Evolutionary conservation across 1,140 invertebrate genomes (phyloP).

Genomic region (Prorops nasuta): DNA sequence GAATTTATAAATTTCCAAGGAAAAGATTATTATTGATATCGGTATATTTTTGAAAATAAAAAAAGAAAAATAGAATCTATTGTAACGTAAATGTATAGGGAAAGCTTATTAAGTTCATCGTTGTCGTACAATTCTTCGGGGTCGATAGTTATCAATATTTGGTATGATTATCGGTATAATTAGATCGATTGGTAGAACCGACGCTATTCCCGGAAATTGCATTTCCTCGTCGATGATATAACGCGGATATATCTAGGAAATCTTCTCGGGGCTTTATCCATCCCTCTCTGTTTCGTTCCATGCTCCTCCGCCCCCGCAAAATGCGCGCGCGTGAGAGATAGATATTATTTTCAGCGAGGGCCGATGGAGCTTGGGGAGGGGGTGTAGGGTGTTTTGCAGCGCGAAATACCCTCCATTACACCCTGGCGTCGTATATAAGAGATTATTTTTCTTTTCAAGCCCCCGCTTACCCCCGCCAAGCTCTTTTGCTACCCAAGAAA

Average conservation of each 20-base stretch:
- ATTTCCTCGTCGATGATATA: conserved; percentile 19
- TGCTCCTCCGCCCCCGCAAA: too few species aligned
- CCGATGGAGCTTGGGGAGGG: conserved; percentile 13
- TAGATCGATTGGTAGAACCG: too few species aligned
- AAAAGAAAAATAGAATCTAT: too few species aligned
- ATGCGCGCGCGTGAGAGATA: conserved; percentile 36
- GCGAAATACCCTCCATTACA: conserved; percentile 54
- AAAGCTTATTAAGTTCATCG: too few species aligned
- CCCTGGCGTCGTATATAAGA: conserved; percentile 43
- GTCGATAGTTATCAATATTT: too few species aligned
- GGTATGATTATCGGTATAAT: too few species aligned
- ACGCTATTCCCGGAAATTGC: conserved; percentile 23
- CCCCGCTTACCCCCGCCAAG: neutral
- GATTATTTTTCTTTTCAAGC: conserved; percentile 49
- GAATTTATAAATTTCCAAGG: too few species aligned
- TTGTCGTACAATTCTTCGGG: too few species aligned
- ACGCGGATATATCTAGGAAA: conserved; percentile 33
- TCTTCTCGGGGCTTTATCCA: neutral
- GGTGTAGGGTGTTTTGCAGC: conserved; percentile 48
- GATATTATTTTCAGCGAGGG: conserved; percentile 47
- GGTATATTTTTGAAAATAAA: too few species aligned
- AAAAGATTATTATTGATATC: too few species aligned
- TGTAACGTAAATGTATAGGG: too few species aligned
- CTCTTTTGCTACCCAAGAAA: conserved; percentile 6
- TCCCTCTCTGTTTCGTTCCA: conserved; percentile 15